Conservation (phyloP, 1,140 invertebrate species). For the Alviniconcha marisindica region DNA sequence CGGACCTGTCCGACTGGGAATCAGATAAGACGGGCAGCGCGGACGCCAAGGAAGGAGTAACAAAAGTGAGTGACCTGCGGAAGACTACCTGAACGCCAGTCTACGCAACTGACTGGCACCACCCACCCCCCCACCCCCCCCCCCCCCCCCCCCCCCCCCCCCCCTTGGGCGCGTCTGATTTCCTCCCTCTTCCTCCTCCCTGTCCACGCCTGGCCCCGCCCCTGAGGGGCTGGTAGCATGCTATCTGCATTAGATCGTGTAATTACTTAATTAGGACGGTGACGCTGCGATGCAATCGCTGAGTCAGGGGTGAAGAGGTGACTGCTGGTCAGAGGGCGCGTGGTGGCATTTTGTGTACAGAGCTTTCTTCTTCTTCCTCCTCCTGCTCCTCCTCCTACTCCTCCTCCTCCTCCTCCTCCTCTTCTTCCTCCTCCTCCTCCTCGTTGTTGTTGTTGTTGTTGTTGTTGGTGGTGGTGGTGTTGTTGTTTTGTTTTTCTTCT, state of each 20-base stretch:
- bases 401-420: background rate
- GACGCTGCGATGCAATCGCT: background rate
- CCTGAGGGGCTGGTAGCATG: background rate
- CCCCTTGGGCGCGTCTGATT: background rate
- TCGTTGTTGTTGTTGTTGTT: no score
- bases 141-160: background rate
- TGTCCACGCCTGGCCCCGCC: background rate
- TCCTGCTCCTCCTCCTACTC: background rate
- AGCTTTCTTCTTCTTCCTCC: background rate
- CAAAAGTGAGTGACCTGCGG: no score
- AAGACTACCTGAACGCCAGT: no score
- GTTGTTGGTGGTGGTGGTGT: no score
- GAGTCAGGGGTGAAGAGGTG: no score
- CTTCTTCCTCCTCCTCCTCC: background rate
- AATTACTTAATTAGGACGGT: slow-evolving; percentile 3
- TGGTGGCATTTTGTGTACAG: no score
- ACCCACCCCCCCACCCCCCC: background rate
- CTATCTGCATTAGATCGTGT: slow-evolving; percentile 13
- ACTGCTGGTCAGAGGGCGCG: no score
- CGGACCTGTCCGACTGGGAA: no score
- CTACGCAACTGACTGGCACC: no score
- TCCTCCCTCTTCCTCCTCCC: no score
- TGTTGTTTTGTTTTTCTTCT: background rate
- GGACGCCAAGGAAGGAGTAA: no score
- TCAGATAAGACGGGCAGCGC: no score